Conservation (phyloP, 2,797 vertebrate species). For the Brachyrhaphis roseni region DNA sequence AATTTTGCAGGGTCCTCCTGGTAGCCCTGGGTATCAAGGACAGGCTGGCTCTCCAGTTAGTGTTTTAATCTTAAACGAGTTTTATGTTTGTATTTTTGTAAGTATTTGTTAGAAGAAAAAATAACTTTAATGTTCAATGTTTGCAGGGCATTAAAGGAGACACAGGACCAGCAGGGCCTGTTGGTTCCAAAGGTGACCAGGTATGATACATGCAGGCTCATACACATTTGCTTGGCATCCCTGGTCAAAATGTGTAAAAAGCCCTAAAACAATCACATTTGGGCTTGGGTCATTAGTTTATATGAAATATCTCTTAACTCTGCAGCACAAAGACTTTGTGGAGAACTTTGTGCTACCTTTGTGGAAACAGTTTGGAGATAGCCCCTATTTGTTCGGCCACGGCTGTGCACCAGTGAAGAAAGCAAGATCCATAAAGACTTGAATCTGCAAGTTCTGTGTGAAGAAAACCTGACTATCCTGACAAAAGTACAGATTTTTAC, state of each 20-base stretch:
- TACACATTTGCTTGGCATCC: neutral
- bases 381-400: neutral
- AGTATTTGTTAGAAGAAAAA: constrained; percentile 28
- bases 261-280: neutral
- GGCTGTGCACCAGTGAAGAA: neutral
- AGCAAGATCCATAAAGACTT: neutral
- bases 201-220: constrained; percentile 63
- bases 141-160: constrained; percentile 92
- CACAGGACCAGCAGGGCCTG: constrained; percentile 80
- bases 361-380: neutral
- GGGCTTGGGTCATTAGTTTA: too few relatives aligned
- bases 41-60: constrained; percentile 85
- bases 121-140: constrained; percentile 15
- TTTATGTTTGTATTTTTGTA: neutral
- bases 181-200: constrained; percentile 90
- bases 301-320: neutral
- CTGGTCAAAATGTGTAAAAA: neutral
- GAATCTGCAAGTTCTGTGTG: neutral
- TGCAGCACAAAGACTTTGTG: neutral
- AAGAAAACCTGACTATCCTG: neutral
- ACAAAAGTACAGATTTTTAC: neutral
- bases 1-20: constrained; percentile 87
- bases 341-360: neutral
- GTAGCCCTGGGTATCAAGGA: constrained; percentile 87
- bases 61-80: constrained; percentile 41